Evolutionary conservation across 2,888 invertebrate species (phyloP).

Genomic region (Hydrotaea cyrtoneurina): DNA sequence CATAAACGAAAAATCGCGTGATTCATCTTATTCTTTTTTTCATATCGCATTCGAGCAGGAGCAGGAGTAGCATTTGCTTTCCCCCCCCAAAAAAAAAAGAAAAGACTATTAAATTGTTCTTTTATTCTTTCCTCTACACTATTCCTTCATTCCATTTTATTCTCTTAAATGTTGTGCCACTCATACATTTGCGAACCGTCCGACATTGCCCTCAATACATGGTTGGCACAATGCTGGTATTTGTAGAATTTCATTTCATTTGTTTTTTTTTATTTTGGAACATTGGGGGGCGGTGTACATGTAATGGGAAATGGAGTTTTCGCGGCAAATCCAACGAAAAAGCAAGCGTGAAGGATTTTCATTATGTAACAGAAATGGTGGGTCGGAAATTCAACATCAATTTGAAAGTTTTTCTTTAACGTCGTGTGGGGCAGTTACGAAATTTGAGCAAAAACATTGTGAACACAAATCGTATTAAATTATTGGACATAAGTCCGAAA

Average conservation of each 20-base stretch:
- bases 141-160: constrained; percentile 31
- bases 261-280: too few species aligned
- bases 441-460: too few species aligned
- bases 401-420: too few species aligned
- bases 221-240: constrained; percentile 23
- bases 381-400: too few species aligned
- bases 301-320: neutral
- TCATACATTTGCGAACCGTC: constrained; percentile 12
- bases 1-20: constrained; percentile 56
- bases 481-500: too few species aligned
- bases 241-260: neutral
- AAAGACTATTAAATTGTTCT: constrained; percentile 53
- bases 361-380: too few species aligned
- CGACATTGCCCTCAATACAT: constrained; percentile 67
- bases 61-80: constrained; percentile 31
- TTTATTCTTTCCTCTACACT: constrained; percentile 34
- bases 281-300: neutral
- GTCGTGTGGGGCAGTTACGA: too few species aligned
- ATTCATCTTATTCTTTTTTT: constrained; percentile 59
- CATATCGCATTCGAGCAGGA: neutral
- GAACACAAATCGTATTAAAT: too few species aligned
- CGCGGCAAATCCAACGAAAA: neutral
- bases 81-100: constrained; percentile 25
- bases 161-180: constrained; percentile 31
- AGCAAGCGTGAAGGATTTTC: too few species aligned